phyloP scores from a whole-genome alignment of 2,113 vertebrate genomes.

The Apaloderma vittatum region DNA sequence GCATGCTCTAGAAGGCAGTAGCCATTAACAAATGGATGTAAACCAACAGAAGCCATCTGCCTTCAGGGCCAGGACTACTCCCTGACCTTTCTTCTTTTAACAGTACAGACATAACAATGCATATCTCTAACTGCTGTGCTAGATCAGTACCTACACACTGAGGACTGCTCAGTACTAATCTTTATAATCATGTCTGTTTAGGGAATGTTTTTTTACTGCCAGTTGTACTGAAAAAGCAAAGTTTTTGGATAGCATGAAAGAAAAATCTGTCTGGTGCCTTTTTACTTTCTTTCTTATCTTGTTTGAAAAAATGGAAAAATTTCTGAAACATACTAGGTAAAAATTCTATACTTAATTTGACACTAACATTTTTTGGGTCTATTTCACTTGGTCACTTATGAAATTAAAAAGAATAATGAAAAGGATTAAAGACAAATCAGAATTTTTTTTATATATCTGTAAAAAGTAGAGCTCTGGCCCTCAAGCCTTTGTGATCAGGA shows the following conservation, averaged over 20 bases:
- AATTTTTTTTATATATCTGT: neutral
- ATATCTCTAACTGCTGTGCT: neutral
- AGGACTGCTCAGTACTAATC: neutral
- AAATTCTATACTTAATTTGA: neutral
- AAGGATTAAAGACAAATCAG: neutral
- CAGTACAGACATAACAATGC: neutral
- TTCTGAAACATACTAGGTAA: neutral
- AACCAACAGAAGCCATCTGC: neutral
- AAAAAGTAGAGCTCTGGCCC: neutral
- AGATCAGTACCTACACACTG: neutral
- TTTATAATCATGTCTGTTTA: neutral
- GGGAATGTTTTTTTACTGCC: neutral
- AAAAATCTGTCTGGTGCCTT: accelerated
- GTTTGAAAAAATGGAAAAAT: neutral
- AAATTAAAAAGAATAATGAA: neutral
- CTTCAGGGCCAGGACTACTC: neutral
- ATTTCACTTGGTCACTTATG: neutral
- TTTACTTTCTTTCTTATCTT: neutral
- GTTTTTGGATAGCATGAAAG: neutral
- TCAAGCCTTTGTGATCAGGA: neutral
- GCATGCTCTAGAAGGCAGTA: accelerated
- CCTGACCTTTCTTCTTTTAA: neutral
- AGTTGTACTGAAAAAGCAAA: neutral
- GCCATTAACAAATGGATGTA: neutral
- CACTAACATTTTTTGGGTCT: neutral